Conservation (phyloP, 1,140 invertebrate species). For the Papilio machaon region DNA sequence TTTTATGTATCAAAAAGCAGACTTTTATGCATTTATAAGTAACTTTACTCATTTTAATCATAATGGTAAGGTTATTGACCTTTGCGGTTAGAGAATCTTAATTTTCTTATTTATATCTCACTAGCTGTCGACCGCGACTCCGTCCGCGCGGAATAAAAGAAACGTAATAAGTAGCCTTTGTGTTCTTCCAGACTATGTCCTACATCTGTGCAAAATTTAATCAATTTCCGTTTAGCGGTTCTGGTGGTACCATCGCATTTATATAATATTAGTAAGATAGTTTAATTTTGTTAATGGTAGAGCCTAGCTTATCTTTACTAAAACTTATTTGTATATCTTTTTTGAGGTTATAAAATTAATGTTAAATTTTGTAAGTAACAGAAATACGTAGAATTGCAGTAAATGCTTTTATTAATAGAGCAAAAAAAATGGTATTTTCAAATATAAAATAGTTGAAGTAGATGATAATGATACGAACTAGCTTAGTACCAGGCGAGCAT, state of each 20-base stretch:
- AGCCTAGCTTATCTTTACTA: not conserved
- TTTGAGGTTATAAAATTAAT: not conserved
- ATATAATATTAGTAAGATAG: too few relatives aligned
- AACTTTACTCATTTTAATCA: not conserved
- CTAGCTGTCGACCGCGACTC: too few relatives aligned
- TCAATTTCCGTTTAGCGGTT: too few relatives aligned
- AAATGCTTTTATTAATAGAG: not conserved
- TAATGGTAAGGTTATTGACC: not conserved
- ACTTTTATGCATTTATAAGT: not conserved
- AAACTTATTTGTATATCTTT: not conserved
- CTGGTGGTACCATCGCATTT: too few relatives aligned
- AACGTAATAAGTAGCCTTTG: too few relatives aligned
- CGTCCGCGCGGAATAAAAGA: too few relatives aligned
- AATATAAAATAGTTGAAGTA: not conserved
- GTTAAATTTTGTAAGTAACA: too few relatives aligned
- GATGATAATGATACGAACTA: not conserved
- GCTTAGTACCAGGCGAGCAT: conserved; percentile 17
- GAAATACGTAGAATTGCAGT: not conserved
- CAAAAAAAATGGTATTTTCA: not conserved
- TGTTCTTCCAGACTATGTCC: too few relatives aligned
- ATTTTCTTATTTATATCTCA: too few relatives aligned
- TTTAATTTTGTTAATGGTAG: not conserved
- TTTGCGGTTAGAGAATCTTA: not conserved
- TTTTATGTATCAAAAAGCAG: not conserved
- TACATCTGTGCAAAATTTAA: too few relatives aligned